These are phyloP conservation scores for Drosophila imparisetae DNA, from an alignment of 2,888 invertebrate species.

Conservation along the genomic window DNA sequence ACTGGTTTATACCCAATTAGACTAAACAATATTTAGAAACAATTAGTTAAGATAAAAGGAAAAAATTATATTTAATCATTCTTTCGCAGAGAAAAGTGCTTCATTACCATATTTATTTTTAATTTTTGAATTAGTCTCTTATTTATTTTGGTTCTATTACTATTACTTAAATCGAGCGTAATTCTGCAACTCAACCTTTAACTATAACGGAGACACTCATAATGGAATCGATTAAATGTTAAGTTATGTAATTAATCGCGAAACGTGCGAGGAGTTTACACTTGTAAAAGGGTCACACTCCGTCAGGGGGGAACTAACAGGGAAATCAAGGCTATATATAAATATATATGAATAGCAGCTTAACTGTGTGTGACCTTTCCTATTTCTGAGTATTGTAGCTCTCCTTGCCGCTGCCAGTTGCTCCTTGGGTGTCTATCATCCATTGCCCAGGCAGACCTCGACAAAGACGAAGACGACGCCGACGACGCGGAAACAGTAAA, in stretches of 20 bases:
- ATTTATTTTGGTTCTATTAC: neutral
- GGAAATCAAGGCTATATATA: slow-evolving; percentile 1
- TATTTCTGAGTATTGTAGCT: slow-evolving; percentile 1
- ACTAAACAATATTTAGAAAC: neutral
- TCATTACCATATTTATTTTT: neutral
- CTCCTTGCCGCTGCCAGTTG: neutral
- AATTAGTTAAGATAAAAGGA: neutral
- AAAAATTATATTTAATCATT: neutral
- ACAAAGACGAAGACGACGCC: slow-evolving; percentile 2
- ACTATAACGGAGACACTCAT: neutral
- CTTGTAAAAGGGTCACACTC: neutral
- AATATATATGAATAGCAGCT: neutral
- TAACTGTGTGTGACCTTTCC: slow-evolving; percentile 11
- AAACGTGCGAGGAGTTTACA: neutral
- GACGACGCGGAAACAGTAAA: slow-evolving; percentile 64
- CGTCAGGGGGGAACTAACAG: neutral
- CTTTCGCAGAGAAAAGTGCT: neutral
- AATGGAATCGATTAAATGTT: neutral
- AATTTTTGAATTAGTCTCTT: neutral
- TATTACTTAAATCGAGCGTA: neutral
- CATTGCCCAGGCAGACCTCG: slow-evolving; percentile 12
- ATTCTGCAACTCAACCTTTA: neutral
- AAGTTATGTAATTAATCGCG: neutral
- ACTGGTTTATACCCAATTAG: too few relatives aligned
- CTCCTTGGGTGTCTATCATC: slow-evolving; percentile 22